Conservation (phyloP, 2,888 invertebrate species). For the Prionchulus punctatus region DNA sequence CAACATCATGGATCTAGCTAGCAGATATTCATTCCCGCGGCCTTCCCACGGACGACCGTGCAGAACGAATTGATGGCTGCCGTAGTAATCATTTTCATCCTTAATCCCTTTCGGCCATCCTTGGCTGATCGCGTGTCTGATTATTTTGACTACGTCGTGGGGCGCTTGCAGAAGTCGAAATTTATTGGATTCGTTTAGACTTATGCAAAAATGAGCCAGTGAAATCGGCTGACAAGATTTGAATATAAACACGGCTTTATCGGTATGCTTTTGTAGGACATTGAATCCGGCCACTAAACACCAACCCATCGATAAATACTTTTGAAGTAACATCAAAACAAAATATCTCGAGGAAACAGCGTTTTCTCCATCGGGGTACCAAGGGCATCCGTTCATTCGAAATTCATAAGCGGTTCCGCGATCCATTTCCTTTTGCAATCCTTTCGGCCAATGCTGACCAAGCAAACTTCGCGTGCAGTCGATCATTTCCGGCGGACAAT, state of each 20-base stretch:
- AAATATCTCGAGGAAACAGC: slow-evolving; percentile 9
- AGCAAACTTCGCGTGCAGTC: not conserved
- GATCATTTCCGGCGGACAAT: not conserved
- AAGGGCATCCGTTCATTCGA: slow-evolving; percentile 10
- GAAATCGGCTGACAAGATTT: too few species aligned
- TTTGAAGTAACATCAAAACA: slow-evolving; percentile 8
- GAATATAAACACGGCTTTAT: slow-evolving; percentile 9
- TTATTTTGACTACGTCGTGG: not conserved
- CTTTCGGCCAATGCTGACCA: slow-evolving; percentile 5
- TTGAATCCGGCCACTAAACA: slow-evolving; percentile 8
- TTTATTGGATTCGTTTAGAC: not conserved
- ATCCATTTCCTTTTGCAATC: slow-evolving; percentile 6
- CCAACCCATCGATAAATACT: slow-evolving; percentile 8
- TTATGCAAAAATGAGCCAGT: not conserved
- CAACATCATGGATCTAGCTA: too few species aligned
- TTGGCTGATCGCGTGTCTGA: not conserved
- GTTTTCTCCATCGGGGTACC: slow-evolving; percentile 11
- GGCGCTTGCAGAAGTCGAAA: not conserved
- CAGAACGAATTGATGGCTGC: not conserved
- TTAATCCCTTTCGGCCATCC: not conserved
- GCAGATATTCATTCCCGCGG: too few species aligned
- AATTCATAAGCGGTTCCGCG: not conserved
- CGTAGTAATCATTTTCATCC: not conserved
- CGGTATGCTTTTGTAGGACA: slow-evolving; percentile 5
- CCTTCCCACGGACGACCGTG: not conserved